Conservation (phyloP, 1,140 invertebrate genomes). For the Tetramorium parvispinum region DNA sequence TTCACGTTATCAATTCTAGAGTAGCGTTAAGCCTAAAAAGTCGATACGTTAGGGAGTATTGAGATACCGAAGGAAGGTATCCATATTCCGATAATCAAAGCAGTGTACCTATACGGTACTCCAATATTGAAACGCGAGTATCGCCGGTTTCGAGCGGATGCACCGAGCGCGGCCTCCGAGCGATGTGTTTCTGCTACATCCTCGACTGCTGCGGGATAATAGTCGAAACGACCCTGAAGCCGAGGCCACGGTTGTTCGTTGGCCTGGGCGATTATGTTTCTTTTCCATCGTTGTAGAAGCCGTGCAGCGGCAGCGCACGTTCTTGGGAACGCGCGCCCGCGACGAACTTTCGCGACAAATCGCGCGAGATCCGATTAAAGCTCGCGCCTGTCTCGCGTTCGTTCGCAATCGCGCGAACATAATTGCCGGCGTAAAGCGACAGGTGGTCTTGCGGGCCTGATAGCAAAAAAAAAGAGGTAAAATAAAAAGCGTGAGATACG, state of each 20-base stretch:
- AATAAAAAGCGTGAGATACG: slow-evolving; percentile 21
- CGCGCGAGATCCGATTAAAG: slow-evolving; percentile 56
- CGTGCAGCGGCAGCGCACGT: slow-evolving; percentile 18
- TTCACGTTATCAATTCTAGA: neutral
- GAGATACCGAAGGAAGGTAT: neutral
- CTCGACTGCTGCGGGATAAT: slow-evolving; percentile 74
- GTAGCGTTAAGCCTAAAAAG: neutral
- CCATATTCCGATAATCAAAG: neutral
- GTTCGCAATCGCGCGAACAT: slow-evolving; percentile 27
- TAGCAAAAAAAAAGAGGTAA: neutral
- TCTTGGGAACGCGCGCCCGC: slow-evolving; percentile 30
- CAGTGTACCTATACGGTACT: neutral
- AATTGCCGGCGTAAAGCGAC: slow-evolving; percentile 51
- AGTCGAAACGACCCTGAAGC: slow-evolving; percentile 78
- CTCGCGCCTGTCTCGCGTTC: slow-evolving; percentile 30
- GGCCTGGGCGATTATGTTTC: slow-evolving; percentile 70
- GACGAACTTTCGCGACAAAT: slow-evolving; percentile 48
- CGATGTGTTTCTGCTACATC: slow-evolving; percentile 62
- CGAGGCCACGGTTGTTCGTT: slow-evolving; percentile 74
- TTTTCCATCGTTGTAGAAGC: slow-evolving; percentile 62
- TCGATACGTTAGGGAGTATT: neutral
- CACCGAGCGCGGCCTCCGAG: slow-evolving; percentile 36
- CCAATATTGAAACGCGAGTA: slow-evolving; percentile 16
- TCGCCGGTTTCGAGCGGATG: slow-evolving; percentile 25
- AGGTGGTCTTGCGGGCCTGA: slow-evolving; percentile 40